Evolutionary conservation across 2,113 vertebrate genomes (phyloP).

Genomic region (Anser brachyrhynchus): DNA sequence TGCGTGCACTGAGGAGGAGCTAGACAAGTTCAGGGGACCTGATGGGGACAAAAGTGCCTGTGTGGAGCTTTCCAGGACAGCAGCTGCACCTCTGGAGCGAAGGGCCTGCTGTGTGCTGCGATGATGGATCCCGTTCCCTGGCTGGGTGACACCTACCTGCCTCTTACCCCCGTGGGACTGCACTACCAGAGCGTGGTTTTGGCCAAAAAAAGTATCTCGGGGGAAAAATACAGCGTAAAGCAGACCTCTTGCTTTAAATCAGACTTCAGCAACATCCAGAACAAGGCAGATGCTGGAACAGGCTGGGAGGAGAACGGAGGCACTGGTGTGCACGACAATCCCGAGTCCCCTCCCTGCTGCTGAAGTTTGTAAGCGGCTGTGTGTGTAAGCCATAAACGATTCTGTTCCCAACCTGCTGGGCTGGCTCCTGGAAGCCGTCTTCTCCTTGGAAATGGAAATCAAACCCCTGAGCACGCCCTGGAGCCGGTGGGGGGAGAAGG

Average conservation of each 20-base stretch:
- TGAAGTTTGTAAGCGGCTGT: background rate
- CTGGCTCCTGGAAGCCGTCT: background rate
- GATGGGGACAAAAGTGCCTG: background rate
- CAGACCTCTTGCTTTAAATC: background rate
- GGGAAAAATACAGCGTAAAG: rapidly evolving
- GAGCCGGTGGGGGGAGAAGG: too few species aligned
- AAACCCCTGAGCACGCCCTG: too few species aligned
- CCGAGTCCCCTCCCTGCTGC: rapidly evolving
- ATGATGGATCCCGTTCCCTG: rapidly evolving
- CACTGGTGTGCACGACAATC: rapidly evolving
- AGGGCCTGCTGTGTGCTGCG: background rate
- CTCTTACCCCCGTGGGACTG: background rate
- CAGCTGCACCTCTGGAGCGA: background rate
- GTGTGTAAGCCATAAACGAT: background rate
- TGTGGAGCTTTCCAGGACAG: background rate
- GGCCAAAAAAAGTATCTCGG: background rate
- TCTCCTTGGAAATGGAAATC: background rate
- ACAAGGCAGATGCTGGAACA: background rate
- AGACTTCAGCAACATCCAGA: background rate
- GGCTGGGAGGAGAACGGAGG: rapidly evolving
- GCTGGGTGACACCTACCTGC: background rate
- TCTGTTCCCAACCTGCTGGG: background rate
- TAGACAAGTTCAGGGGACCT: background rate
- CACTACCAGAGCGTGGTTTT: rapidly evolving
- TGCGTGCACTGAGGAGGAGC: background rate